phyloP scores from a whole-genome alignment of 2,797 vertebrate genomes.

The Mus spretus region DNA sequence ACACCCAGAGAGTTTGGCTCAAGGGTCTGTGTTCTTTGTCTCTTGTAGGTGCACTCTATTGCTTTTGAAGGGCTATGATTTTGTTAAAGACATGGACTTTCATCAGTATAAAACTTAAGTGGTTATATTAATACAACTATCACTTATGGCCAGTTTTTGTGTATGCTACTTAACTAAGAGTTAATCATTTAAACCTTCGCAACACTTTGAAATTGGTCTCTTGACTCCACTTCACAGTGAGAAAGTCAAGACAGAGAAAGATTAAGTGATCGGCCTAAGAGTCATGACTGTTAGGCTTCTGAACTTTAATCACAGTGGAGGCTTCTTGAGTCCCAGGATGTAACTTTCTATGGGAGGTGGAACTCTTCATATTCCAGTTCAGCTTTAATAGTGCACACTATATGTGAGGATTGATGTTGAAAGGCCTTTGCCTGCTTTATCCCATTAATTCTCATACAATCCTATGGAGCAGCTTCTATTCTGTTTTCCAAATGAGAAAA shows the following conservation, averaged over 20 bases:
- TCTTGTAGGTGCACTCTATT: constrained; percentile 16
- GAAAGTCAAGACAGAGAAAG: background rate
- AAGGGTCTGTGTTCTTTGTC: background rate
- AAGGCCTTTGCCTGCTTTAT: background rate
- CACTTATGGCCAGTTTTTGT: background rate
- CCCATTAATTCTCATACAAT: background rate
- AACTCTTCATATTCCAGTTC: background rate
- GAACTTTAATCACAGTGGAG: background rate
- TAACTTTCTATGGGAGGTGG: background rate
- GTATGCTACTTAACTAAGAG: too few relatives aligned
- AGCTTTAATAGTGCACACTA: background rate
- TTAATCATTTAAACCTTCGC: constrained; percentile 13
- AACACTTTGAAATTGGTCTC: background rate
- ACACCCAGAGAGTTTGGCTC: background rate
- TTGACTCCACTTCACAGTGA: background rate
- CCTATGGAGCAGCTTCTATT: background rate
- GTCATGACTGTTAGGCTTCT: background rate
- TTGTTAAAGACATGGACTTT: background rate
- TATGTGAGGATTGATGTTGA: background rate
- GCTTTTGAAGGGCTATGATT: background rate
- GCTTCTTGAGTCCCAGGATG: background rate
- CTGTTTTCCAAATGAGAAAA: background rate
- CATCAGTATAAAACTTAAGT: constrained; percentile 51
- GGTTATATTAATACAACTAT: background rate
- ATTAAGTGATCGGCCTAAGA: background rate